Evolutionary conservation across 2,113 vertebrate genomes (phyloP), one percentile per base, ranked within the genome.

Genomic region (Oceanites oceanicus): DNA sequence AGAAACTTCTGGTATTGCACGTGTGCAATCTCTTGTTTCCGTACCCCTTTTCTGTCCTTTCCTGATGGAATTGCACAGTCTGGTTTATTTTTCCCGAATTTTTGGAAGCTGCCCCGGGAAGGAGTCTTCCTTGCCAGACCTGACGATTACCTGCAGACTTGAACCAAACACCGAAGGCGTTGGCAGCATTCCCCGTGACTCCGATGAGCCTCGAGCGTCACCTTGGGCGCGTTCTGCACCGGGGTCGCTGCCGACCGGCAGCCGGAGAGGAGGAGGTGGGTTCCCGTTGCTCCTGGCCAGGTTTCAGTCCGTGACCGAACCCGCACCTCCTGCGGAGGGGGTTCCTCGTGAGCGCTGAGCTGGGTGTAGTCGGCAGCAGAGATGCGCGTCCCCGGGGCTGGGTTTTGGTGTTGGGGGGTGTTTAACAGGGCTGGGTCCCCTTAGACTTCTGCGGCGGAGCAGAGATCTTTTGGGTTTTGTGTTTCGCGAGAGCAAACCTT

Each of bases 51-150:
- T 67, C 79, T 78, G 66, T 84, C 88, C 91, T 72, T 92, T 77
- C 34, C 82, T 47, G 55, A 42, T 50, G 79, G 88, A 94, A 76
- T 88, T 90, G 70, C 85, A 45, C 53, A 50, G 27, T 62, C 84
- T 67, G 85, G 65, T 55, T 91, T 74, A 47, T 85, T 94, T 93
- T 82, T 83, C 88, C 79, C 47, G 23, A 36, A 18, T 74, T 77
- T 86, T 74, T 90, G 80, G 87, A 86, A 25, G 30, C 83, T 91
- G 86, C 72, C 70, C 86, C 5, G 6, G 81, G 80, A 75, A 71
- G 80, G 92, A 91, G 92, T 92, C 95, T 95, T 97, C 94, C 92
- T 81, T 70, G 77, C 73, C 12, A 11, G 83, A 63, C 82, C 81
- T 63, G 44, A 29, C 14, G 4, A 9, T 89, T 53, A 27, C 76